Evolutionary conservation across 2,888 invertebrate genomes (phyloP).

Genomic region (Stictocephala bisonia): DNA sequence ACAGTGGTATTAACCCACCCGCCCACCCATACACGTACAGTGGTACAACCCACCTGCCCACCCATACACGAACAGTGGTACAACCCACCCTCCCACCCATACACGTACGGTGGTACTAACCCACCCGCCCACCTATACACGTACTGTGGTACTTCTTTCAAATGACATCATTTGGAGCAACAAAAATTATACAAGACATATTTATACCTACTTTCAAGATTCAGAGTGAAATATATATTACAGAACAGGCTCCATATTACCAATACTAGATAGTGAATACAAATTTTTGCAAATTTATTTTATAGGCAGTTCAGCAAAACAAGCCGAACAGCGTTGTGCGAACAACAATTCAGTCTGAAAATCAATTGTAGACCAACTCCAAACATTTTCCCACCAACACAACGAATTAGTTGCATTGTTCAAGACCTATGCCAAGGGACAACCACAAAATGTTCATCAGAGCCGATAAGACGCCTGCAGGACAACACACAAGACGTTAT

Average conservation of each 20-base stretch:
- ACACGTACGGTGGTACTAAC: too few species aligned
- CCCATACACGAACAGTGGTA: too few species aligned
- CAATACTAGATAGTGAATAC: slow-evolving; percentile 38
- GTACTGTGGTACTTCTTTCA: too few species aligned
- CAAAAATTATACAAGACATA: not conserved
- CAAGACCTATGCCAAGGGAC: not conserved
- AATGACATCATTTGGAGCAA: slow-evolving; percentile 51
- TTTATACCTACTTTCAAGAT: slow-evolving; percentile 49
- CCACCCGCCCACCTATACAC: too few species aligned
- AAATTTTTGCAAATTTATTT: slow-evolving; percentile 57
- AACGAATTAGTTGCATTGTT: slow-evolving; percentile 41
- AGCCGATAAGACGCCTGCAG: slow-evolving; percentile 40
- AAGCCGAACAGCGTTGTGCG: slow-evolving; percentile 43
- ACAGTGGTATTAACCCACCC: too few species aligned
- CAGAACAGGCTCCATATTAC: slow-evolving; percentile 50
- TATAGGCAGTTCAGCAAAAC: slow-evolving; percentile 40
- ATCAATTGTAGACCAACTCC: slow-evolving; percentile 31
- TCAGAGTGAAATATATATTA: slow-evolving; percentile 56
- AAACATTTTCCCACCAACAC: slow-evolving; percentile 43
- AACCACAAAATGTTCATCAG: slow-evolving; percentile 47
- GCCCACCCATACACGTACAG: too few species aligned
- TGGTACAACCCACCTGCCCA: too few species aligned
- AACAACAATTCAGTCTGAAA: not conserved
- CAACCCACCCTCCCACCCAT: too few species aligned
- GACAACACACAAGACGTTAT: slow-evolving; percentile 34